Percentiles rank a stretch among this genome's conserved stretches.
phyloP scores from a whole-genome alignment of 2,797 vertebrate species.

The Phataginus tricuspis region DNA sequence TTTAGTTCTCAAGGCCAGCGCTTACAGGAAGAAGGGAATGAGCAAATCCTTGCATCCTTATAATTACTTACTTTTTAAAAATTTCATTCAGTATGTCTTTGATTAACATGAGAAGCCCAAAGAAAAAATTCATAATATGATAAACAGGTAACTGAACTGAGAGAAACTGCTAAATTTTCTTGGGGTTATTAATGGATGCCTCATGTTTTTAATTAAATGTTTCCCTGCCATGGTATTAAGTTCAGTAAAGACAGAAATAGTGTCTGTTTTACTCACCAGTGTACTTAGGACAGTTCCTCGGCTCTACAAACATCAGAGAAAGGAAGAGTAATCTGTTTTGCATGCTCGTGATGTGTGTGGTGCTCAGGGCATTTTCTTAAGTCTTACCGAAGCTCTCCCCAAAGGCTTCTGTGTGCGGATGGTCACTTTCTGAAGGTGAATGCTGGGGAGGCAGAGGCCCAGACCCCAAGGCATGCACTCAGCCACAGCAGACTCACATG shows the following conservation, averaged over 20 bases:
- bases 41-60: background rate
- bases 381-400: background rate
- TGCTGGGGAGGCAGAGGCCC: background rate
- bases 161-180: slow-evolving; percentile 46
- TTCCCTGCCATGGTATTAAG: background rate
- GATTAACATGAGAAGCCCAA: background rate
- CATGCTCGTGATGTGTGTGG: fast-evolving
- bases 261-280: background rate
- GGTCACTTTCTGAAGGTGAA: background rate
- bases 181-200: slow-evolving; percentile 60
- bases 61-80: background rate
- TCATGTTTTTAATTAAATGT: background rate
- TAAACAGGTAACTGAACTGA: slow-evolving; percentile 67
- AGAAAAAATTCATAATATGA: slow-evolving; percentile 68
- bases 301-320: background rate
- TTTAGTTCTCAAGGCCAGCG: background rate
- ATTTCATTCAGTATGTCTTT: slow-evolving; percentile 46
- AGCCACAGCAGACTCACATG: background rate
- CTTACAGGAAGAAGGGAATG: background rate
- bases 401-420: background rate
- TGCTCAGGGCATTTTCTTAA: background rate
- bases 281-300: background rate
- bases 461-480: background rate
- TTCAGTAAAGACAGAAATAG: background rate
- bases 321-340: background rate